phyloP scores from a whole-genome alignment of 2,113 vertebrate species.

The Tupaia chinensis region DNA sequence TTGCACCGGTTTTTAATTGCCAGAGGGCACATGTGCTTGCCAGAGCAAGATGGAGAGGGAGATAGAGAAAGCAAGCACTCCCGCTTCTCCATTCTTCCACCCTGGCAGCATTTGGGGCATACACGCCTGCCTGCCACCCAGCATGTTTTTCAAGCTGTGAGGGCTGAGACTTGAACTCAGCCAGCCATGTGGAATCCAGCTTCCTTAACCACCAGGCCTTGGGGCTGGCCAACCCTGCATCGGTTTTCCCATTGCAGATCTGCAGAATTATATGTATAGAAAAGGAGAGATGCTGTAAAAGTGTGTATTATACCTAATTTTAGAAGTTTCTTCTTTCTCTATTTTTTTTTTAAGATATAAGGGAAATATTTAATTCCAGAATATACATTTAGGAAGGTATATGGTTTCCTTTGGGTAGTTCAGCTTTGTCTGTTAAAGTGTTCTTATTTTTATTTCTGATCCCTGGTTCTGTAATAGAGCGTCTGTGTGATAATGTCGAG shows the following conservation, averaged over 20 bases:
- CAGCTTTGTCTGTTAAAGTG: conserved; percentile 58
- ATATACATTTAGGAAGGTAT: conserved; percentile 51
- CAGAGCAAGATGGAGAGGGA: no score
- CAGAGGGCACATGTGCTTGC: no score
- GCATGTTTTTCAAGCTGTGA: no score
- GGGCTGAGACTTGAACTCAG: no score
- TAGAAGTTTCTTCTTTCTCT: conserved; percentile 11
- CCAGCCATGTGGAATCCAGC: no score
- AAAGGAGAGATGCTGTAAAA: neutral
- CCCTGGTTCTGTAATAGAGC: neutral
- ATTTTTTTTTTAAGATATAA: conserved; percentile 36
- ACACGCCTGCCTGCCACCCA: no score
- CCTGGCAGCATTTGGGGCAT: no score
- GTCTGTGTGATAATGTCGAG: neutral
- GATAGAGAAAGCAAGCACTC: no score
- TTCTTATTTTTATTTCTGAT: conserved; percentile 41
- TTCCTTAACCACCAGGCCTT: no score
- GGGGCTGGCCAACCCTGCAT: neutral
- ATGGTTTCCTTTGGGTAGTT: conserved; percentile 52
- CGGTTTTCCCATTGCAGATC: conserved; percentile 38
- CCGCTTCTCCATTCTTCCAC: no score
- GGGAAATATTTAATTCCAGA: conserved; percentile 42
- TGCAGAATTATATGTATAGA: neutral
- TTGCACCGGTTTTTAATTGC: no score
- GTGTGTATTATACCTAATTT: conserved; percentile 16